Base-by-base conservation (phyloP, 2,888 invertebrate species). In the Drosophila suboccidentalis region DNA sequence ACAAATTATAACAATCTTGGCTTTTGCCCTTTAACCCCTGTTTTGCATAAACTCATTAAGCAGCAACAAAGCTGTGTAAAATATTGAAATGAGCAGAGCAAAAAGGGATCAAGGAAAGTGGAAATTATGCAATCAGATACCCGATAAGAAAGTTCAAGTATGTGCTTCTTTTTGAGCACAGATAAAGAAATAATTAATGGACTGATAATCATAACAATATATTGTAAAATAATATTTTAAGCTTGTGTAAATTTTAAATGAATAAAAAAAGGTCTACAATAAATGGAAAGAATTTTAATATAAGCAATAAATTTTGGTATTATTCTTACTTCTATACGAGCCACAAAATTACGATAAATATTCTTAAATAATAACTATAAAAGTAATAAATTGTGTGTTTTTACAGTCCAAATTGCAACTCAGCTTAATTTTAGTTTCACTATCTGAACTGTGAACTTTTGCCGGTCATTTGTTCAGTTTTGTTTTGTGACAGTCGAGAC, bases 1-100 rank as follows among this genome's bases (percentile, higher is more conserved):
- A 58, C 57, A 58, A 58, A 58, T 58, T 58, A 58, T 58, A 58
- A 47, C 36, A 29, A 38, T 38, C 58, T 34, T 13, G 55, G 15
- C 36, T 17, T 57, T 10, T 46, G 39, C 34, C 46, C 58, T 53
- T 44, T 62, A 36, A 39, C 34, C 54, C 59, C 15, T 60, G 29
- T 22, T 50, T 60, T 34, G 49, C 59, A 60, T 60, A 39, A 38
- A 38, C 39, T 10, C 29, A 38, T 47, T 26, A 38, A 58, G 26
- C 46, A 36, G 44, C 46, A 46, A 26, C 39, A 53, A 53, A 41
- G 54, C 19, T 55, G 34, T 13, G 54, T 34, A 22, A 44, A 57
- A 36, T 22, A 43, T 44, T 41, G n/a, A 36, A 53, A 53, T 38
- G 38, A 26, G 29, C 11, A 32, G 34, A n/a, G 22, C 8, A 9